Evolutionary conservation across 2,113 vertebrate genomes (phyloP), one percentile per base, ranked within the genome.

Genomic region (Cygnus buccinator): DNA sequence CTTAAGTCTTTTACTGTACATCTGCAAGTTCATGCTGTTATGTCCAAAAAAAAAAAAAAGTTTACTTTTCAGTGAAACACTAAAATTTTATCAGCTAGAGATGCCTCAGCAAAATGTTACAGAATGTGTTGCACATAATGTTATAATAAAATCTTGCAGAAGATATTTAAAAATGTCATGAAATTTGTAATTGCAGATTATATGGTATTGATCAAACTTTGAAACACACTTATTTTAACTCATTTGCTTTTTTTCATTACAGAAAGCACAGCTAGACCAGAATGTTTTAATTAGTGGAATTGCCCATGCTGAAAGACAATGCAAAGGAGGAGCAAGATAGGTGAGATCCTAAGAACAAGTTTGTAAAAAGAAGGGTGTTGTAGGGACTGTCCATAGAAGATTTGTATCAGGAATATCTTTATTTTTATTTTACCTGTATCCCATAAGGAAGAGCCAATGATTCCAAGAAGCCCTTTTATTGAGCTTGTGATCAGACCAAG

Each of bases 401-500:
- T 6, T 70, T 83, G 31, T 65, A 9, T 46, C 8, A 70, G 37
- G 5, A 89, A 28, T 74, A 62, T 25, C 11, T 52, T 55, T 63
- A 31, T 55, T 77, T 58, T 29, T 63, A 10, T 28, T 89, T 41
- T 46, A 28, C 23, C 23, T 0, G 0, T 74, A 48, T 84, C 4
- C 4, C 5, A 61, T 63, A 83, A 68, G 11, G 13, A 88, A 90
- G 41, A 77, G 23, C 3, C 6, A 94, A 20, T 54, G 62, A 66
- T 41, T 70, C 7, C 15, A 89, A 19, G 6, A 63, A 65, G 6
- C 7, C 44, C 13, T 70, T 92, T 41, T 65, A 14, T 0, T 58
- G 33, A 35, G 20, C 23, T 77, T 0, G 0, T 23, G 50, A 23
- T 52, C 50, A 52, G 50, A 52, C 22, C 23, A 52, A 52, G 23